phyloP scores from a whole-genome alignment of 2,113 vertebrate species.

The Thinocorus orbignyianus region DNA sequence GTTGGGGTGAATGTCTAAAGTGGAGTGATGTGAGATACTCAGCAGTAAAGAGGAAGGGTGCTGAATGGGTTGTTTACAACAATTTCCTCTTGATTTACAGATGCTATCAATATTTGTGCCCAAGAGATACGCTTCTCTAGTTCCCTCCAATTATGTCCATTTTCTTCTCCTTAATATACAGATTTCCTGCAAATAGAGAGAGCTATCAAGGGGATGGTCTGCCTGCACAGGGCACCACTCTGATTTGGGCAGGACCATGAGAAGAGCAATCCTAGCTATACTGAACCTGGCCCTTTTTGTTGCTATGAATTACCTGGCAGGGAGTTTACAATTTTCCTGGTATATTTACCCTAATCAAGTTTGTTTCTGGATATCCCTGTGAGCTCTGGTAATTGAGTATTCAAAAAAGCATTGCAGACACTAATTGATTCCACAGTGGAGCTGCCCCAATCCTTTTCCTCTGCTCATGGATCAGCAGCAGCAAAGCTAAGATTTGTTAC shows the following conservation, averaged over 20 bases:
- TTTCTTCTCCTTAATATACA: slow-evolving; percentile 13
- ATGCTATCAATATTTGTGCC: slow-evolving; percentile 28
- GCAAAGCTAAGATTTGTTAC: slow-evolving; percentile 9
- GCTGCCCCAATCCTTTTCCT: background rate
- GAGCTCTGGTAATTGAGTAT: background rate
- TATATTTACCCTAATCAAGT: background rate
- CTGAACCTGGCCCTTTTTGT: background rate
- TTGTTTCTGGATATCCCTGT: background rate
- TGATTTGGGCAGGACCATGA: background rate
- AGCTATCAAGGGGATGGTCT: background rate
- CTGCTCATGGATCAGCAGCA: background rate
- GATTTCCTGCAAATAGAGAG: background rate
- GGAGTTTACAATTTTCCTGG: background rate
- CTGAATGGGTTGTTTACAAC: slow-evolving; percentile 14
- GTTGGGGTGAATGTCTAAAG: background rate
- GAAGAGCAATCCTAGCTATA: background rate
- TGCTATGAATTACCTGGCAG: background rate
- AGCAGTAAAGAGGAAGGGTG: background rate
- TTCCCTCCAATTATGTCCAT: background rate
- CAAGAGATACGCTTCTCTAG: background rate
- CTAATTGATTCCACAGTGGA: background rate
- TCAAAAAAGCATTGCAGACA: background rate
- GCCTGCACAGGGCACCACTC: background rate
- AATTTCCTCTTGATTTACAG: slow-evolving; percentile 16
- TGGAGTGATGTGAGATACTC: background rate